These are phyloP conservation scores for Eonycteris spelaea DNA, from an alignment of 2,113 vertebrate genomes.

Conservation along the genomic window DNA sequence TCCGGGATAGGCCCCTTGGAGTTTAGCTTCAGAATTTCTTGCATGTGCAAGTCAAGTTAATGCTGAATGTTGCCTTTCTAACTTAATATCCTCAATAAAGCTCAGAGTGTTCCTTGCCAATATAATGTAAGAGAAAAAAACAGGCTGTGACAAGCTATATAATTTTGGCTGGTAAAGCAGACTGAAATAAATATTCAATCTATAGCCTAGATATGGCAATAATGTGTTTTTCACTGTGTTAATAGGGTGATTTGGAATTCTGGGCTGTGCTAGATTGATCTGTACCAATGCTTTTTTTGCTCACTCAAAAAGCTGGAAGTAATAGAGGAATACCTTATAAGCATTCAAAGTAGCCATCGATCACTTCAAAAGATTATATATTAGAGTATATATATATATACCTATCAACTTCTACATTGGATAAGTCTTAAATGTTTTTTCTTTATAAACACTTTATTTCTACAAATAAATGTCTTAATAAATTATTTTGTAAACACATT, in stretches of 20 bases:
- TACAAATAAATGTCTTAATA: background rate
- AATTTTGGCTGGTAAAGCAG: constrained; percentile 42
- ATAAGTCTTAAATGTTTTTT: background rate
- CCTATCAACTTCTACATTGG: background rate
- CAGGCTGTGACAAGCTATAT: background rate
- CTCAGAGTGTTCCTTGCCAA: constrained; percentile 48
- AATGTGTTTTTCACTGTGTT: background rate
- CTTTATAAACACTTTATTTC: background rate
- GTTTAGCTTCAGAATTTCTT: background rate
- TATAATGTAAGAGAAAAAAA: constrained; percentile 45
- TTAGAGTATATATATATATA: background rate
- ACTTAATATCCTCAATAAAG: constrained; percentile 45
- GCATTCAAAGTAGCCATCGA: background rate
- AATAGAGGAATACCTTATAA: background rate
- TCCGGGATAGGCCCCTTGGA: background rate
- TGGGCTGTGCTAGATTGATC: background rate
- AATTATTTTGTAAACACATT: background rate
- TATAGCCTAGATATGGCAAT: constrained; percentile 20
- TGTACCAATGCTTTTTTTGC: background rate
- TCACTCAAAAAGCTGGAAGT: constrained; percentile 1
- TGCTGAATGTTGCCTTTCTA: constrained; percentile 16
- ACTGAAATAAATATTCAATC: constrained; percentile 38
- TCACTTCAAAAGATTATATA: background rate
- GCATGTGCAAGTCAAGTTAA: background rate
- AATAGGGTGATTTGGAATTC: background rate